Evolutionary conservation across 2,797 vertebrate species (phyloP).

Genomic region (Sebastiscus albofasciatus): DNA sequence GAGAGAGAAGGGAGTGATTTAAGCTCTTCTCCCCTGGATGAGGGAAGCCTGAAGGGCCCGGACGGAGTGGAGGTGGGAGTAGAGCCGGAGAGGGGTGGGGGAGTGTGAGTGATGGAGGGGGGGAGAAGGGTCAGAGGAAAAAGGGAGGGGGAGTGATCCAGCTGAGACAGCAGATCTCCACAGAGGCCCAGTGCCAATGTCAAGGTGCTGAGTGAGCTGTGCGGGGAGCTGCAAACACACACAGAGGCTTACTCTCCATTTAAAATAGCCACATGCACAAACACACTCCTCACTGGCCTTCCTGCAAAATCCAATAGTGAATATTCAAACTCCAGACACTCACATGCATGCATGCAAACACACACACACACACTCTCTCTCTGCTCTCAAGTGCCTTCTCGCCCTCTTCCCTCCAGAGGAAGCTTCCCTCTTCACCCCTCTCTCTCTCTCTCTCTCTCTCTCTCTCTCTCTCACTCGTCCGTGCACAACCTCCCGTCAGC

Average conservation of each 20-base stretch:
- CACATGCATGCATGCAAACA: not conserved
- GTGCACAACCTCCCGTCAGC: slow-evolving; percentile 42
- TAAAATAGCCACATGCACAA: slow-evolving; percentile 27
- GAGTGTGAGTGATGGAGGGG: slow-evolving; percentile 43
- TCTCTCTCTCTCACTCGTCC: not conserved
- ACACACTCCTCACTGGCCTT: slow-evolving; percentile 6
- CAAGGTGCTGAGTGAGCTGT: slow-evolving; percentile 70
- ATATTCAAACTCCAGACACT: not conserved
- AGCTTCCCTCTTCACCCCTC: slow-evolving; percentile 31
- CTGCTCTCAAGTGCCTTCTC: slow-evolving; percentile 20
- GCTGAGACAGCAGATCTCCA: slow-evolving; percentile 68
- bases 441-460: not conserved
- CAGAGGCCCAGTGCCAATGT: slow-evolving; percentile 64
- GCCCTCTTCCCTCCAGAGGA: slow-evolving; percentile 25
- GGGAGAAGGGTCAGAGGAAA: slow-evolving; percentile 35
- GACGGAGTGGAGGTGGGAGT: slow-evolving; percentile 50
- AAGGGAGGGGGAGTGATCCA: slow-evolving; percentile 47
- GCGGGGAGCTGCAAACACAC: slow-evolving; percentile 29
- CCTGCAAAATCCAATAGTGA: not conserved
- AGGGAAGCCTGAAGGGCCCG: slow-evolving; percentile 42
- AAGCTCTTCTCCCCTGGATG: slow-evolving; percentile 47
- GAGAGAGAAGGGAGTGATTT: slow-evolving; percentile 59
- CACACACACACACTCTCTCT: slow-evolving; percentile 1
- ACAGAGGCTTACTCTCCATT: slow-evolving; percentile 2
- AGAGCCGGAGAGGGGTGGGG: slow-evolving; percentile 4